Evolutionary conservation across 2,797 vertebrate species (phyloP).

Genomic region (Heteromormyrus szaboi): DNA sequence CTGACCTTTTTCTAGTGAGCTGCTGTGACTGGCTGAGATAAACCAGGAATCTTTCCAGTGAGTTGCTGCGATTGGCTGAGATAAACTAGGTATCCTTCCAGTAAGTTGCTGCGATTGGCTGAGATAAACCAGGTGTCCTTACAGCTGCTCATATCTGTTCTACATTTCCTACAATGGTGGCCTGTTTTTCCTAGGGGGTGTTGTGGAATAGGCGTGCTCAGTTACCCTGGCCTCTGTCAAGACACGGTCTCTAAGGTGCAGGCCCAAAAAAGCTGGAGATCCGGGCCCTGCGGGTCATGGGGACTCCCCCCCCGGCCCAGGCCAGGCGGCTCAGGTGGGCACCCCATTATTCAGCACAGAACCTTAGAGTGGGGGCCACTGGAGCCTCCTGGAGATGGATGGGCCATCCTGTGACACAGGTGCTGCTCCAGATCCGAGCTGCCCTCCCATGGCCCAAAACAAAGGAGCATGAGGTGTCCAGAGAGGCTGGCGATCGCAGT

Average conservation of each 20-base stretch:
- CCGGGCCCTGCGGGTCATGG: constrained; percentile 35
- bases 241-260: not conserved
- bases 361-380: not conserved
- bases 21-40: not conserved
- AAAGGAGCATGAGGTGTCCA: not conserved
- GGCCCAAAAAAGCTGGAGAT: not conserved
- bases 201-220: not conserved
- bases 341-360: constrained; percentile 49
- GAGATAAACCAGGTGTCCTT: not conserved
- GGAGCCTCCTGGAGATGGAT: constrained; percentile 61
- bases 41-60: not conserved
- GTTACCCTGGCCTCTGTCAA: not conserved
- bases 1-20: not conserved
- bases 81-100: not conserved
- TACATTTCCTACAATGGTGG: not conserved
- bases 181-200: not conserved
- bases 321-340: constrained; percentile 21
- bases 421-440: constrained; percentile 64
- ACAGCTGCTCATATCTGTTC: not conserved
- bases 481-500: not conserved
- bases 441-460: constrained; percentile 32
- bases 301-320: constrained; percentile 40
- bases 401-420: constrained; percentile 61
- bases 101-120: not conserved
- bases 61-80: not conserved